A percentile compares a stretch with the other conserved stretches of the same genome.
Conservation (phyloP, 1,140 invertebrate genomes). For the Caerostris darwini region DNA sequence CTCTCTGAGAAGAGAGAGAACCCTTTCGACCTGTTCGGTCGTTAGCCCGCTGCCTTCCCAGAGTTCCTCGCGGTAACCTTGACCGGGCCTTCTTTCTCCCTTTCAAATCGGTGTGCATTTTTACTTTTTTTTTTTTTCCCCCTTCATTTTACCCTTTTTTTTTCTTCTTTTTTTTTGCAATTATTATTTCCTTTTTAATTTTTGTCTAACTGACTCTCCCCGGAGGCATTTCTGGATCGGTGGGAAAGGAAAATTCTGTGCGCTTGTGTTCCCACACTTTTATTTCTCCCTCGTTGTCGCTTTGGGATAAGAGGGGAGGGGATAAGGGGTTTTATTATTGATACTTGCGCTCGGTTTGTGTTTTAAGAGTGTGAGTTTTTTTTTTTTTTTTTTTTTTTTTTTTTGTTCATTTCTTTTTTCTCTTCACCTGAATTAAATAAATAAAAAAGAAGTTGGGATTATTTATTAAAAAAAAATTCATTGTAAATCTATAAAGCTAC, state of each 20-base stretch:
- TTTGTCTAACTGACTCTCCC: constrained; percentile 63
- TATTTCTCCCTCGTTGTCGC: neutral
- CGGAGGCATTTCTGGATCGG: constrained; percentile 36
- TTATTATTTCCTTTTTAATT: constrained; percentile 61
- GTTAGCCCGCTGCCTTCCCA: constrained; percentile 74
- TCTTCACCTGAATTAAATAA: neutral
- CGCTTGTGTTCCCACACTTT: constrained; percentile 71
- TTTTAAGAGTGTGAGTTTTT: neutral
- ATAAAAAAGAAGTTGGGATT: neutral
- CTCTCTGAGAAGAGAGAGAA: neutral
- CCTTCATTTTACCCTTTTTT: constrained; percentile 55
- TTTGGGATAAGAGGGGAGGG: neutral
- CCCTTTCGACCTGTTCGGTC: constrained; percentile 60
- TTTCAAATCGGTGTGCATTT: constrained; percentile 55
- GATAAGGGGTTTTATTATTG: constrained; percentile 37
- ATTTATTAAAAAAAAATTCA: too few relatives aligned
- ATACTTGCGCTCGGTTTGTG: constrained; percentile 18
- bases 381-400: neutral
- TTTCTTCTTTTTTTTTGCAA: constrained; percentile 42
- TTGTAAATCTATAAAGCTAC: too few relatives aligned
- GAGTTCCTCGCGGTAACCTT: constrained; percentile 66
- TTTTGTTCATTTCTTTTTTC: neutral
- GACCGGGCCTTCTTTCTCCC: constrained; percentile 62
- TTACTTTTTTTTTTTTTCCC: constrained; percentile 22
- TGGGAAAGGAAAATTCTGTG: constrained; percentile 71